Conservation (phyloP, 1,140 invertebrate species). For the Drosophila athabasca region DNA sequence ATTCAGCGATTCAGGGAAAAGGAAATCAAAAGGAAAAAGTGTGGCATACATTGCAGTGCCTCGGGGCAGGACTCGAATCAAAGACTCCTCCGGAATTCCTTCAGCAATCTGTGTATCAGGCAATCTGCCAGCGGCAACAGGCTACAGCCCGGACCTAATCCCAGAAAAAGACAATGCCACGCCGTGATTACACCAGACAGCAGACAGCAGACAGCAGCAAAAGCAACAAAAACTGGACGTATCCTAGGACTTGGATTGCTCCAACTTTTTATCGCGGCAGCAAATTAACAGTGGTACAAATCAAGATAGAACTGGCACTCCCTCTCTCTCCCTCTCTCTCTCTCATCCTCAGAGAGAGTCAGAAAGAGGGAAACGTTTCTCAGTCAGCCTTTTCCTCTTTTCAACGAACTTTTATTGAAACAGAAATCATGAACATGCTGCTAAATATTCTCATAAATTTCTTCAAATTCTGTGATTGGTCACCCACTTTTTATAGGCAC, state of each 20-base stretch:
- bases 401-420: not conserved
- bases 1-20: slow-evolving; percentile 6
- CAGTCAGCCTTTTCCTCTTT: too few relatives aligned
- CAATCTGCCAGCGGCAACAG: slow-evolving; percentile 5
- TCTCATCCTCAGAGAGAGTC: too few relatives aligned
- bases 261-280: too few relatives aligned
- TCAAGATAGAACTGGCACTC: not conserved
- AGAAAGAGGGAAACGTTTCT: too few relatives aligned
- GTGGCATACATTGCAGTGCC: slow-evolving; percentile 15
- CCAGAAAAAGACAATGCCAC: too few relatives aligned
- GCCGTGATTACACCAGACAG: too few relatives aligned
- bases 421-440: not conserved
- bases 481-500: not conserved
- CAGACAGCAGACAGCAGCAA: not conserved
- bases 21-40: not conserved
- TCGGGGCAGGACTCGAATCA: not conserved
- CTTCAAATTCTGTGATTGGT: not conserved
- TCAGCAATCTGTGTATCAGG: slow-evolving; percentile 25
- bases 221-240: not conserved
- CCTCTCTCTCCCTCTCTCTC: not conserved
- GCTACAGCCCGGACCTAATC: not conserved
- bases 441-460: not conserved
- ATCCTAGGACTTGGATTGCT: too few relatives aligned
- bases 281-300: slow-evolving; percentile 2
- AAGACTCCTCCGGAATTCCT: slow-evolving; percentile 3